A percentile compares a stretch with the other conserved stretches of the same genome.
phyloP scores from a whole-genome alignment of 2,797 vertebrate genomes.

The Melanotaenia boesemani region DNA sequence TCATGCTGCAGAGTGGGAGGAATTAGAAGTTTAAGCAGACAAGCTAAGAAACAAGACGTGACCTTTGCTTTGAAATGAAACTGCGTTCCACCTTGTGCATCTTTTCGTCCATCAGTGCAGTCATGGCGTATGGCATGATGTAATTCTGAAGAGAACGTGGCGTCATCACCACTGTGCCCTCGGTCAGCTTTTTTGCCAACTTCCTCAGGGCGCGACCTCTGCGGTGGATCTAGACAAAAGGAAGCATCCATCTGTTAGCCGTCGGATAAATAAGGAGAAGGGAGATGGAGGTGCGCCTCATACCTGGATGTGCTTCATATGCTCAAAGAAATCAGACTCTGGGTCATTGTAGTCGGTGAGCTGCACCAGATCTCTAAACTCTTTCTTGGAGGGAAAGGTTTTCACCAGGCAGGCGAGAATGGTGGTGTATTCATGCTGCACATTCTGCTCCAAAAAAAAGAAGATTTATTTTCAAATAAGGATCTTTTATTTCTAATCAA shows the following conservation, averaged over 20 bases:
- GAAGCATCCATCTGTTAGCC: neutral
- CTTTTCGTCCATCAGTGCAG: conserved; percentile 90
- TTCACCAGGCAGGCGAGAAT: conserved; percentile 93
- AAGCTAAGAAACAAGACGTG: neutral
- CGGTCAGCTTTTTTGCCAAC: conserved; percentile 91
- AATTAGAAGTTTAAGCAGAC: neutral
- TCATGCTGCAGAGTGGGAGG: conserved; percentile 86
- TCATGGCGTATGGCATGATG: conserved; percentile 95
- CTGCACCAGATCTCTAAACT: conserved; percentile 94
- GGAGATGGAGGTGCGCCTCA: neutral
- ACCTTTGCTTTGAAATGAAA: neutral
- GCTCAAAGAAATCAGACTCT: conserved; percentile 98
- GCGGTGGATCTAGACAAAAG: conserved; percentile 84
- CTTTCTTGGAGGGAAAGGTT: conserved; percentile 87
- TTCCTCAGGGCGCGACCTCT: conserved; percentile 93
- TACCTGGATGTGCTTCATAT: conserved; percentile 99
- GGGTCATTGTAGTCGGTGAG: conserved; percentile 91
- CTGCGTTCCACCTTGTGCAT: conserved; percentile 89
- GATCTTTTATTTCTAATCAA: neutral
- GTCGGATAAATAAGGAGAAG: rapidly evolving
- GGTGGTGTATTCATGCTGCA: conserved; percentile 94
- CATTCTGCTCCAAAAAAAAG: conserved; percentile 75
- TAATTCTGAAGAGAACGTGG: conserved; percentile 94
- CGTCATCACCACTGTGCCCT: conserved; percentile 86
- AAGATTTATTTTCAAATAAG: neutral